Base-by-base conservation (phyloP, 2,797 vertebrate species). In the Epinephelus malabaricus region DNA sequence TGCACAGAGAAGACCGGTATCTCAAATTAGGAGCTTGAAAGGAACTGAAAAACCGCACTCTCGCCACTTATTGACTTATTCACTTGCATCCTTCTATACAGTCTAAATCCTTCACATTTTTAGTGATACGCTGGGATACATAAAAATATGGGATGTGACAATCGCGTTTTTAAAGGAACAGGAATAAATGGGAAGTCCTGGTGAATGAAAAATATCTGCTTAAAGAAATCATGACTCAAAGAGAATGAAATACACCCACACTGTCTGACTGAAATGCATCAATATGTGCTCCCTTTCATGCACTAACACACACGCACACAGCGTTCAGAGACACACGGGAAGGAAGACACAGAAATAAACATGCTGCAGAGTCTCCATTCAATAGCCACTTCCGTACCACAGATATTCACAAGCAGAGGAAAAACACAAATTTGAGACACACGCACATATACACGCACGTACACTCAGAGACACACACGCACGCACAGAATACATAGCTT, bases 221-320 rank as follows among this genome's bases (percentile, higher is more conserved):
- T 82, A 84, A 86, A 86, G 88, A 89, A 89, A 92, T 69, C 84
- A 86, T 92, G 90, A 92, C 81, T 92, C 87, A 93, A 93, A 91
- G 87, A 89, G 89, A 94, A 92, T 81, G 89, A 89, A 89, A 92
- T 86, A 90, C 91, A 93, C 92, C 92, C 92, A 94, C 92, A 92
- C 87, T 88, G 92, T 94, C 93, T 93, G 92, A 92, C 86, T 89
- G 88, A 93, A 92, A 93, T 75, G 86, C 91, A 92, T 93, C 90
- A 88, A 92, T 93, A 92, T 91, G 87, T 86, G 86, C 83, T 82
- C 73, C 66, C 85, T 82, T 85, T 87, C 88, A 89, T 75, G 78
- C 85, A 78, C 82, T 66, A 43, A 86, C 85, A 88, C 82, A 75
- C 85, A 86, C 82, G 70, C 81, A 84, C 58, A 81, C 67, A 46